These are phyloP conservation scores for Apotomis capreana DNA, from an alignment of 2,888 invertebrate genomes.

Conservation along the genomic window DNA sequence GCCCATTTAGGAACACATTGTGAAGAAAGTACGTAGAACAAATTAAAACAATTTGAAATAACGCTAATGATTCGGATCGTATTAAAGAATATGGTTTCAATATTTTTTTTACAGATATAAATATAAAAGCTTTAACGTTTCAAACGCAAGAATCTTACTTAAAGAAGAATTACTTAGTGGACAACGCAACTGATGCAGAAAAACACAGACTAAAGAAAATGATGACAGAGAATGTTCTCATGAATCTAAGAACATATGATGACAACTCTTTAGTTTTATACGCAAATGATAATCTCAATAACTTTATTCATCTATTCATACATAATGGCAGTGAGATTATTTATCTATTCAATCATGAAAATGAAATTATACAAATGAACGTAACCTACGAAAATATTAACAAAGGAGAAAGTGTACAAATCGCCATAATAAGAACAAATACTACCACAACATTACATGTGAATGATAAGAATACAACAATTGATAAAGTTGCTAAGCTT, in stretches of 20 bases:
- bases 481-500: slow-evolving; percentile 87
- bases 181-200: slow-evolving; percentile 85
- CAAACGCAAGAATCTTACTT: slow-evolving; percentile 91
- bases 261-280: slow-evolving; percentile 92
- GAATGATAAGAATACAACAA: slow-evolving; percentile 88
- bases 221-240: slow-evolving; percentile 90
- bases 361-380: slow-evolving; percentile 90
- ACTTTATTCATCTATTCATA: slow-evolving; percentile 95
- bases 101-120: slow-evolving; percentile 87
- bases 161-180: slow-evolving; percentile 90
- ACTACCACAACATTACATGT: slow-evolving; percentile 91
- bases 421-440: slow-evolving; percentile 90
- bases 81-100: too few species aligned
- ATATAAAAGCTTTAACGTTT: slow-evolving; percentile 94
- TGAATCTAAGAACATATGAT: slow-evolving; percentile 95
- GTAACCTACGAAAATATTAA: slow-evolving; percentile 89
- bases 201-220: slow-evolving; percentile 87
- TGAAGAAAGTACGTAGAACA: slow-evolving; percentile 90
- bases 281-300: slow-evolving; percentile 96
- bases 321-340: slow-evolving; percentile 91
- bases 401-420: slow-evolving; percentile 92
- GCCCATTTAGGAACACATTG: slow-evolving; percentile 95
- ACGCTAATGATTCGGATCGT: too few species aligned
- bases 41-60: neutral
- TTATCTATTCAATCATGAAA: slow-evolving; percentile 92